A percentile compares a stretch with the other conserved stretches of the same genome.
These are phyloP conservation scores for Umimayanthus kanabou DNA, from an alignment of 92 coral and sea anemone genomes.

Conservation along the genomic window DNA sequence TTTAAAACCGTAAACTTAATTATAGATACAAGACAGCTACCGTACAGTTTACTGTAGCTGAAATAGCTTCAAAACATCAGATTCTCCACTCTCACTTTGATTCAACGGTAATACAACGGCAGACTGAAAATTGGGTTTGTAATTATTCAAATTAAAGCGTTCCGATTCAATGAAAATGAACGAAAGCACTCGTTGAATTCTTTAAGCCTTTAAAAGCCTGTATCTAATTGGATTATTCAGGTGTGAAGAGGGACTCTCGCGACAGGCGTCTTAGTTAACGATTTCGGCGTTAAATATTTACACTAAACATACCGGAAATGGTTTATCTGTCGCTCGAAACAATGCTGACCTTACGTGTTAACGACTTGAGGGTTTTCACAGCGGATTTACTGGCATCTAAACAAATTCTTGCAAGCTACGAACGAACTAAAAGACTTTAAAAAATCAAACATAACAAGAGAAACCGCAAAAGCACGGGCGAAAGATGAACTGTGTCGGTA, in stretches of 20 bases:
- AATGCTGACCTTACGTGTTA: neutral
- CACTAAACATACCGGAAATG: constrained; percentile 16
- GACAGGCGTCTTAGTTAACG: neutral
- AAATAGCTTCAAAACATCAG: too few species aligned
- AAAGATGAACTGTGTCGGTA: neutral
- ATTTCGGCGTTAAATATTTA: constrained; percentile 10
- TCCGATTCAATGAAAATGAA: neutral
- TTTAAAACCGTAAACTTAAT: neutral
- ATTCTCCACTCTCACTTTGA: neutral
- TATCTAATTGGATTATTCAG: neutral
- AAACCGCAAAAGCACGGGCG: neutral
- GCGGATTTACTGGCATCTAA: neutral
- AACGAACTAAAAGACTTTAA: neutral
- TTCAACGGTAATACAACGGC: neutral
- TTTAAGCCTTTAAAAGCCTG: constrained; percentile 15
- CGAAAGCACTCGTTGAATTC: neutral
- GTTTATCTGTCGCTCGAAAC: constrained; percentile 10
- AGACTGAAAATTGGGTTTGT: neutral
- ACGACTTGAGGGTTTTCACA: constrained; percentile 1
- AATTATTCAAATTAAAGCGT: neutral
- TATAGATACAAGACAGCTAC: neutral
- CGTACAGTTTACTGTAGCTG: neutral
- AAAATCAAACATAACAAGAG: neutral
- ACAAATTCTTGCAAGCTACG: neutral
- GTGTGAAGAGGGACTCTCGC: neutral